phyloP scores from a whole-genome alignment of 64 coral and sea anemone genomes.

The Stylophora pistillata region DNA sequence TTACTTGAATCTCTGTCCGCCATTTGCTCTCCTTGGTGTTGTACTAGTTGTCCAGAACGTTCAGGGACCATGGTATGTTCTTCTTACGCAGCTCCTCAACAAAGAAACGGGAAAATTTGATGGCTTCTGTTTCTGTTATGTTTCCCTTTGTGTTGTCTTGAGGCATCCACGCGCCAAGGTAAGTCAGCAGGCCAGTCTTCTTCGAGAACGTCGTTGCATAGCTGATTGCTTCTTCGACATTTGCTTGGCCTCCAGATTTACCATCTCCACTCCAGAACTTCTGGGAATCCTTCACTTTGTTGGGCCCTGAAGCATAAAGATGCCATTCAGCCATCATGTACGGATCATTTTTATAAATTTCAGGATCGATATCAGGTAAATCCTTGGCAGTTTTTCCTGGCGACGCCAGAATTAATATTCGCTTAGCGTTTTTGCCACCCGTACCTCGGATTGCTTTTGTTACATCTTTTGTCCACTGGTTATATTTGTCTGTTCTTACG shows the following conservation, averaged over 20 bases:
- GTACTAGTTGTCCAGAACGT: conserved; percentile 68
- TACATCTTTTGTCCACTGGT: conserved; percentile 21
- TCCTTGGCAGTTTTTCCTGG: conserved; percentile 44
- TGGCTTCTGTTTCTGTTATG: conserved; percentile 45
- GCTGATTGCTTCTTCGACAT: conserved; percentile 30
- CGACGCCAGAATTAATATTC: conserved; percentile 38
- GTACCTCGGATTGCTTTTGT: not conserved
- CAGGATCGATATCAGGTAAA: conserved; percentile 9
- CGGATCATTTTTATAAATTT: conserved; percentile 44
- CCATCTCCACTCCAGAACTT: conserved; percentile 71
- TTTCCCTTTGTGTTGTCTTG: conserved; percentile 13
- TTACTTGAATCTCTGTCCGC: conserved; percentile 27
- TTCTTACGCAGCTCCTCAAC: conserved; percentile 10
- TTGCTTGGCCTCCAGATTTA: not conserved
- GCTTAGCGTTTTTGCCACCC: conserved; percentile 16
- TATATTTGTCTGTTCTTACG: conserved; percentile 31
- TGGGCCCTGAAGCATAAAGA: conserved; percentile 70
- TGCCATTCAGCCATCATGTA: conserved; percentile 76
- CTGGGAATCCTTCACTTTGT: conserved; percentile 35
- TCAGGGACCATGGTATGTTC: conserved; percentile 66
- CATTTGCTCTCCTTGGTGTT: conserved; percentile 47
- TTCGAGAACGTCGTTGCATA: conserved; percentile 19
- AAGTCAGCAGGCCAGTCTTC: conserved; percentile 20
- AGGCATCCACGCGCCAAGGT: conserved; percentile 69
- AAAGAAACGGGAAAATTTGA: conserved; percentile 61